phyloP scores from a whole-genome alignment of 2,113 vertebrate genomes.

The Crotalus horridus region DNA sequence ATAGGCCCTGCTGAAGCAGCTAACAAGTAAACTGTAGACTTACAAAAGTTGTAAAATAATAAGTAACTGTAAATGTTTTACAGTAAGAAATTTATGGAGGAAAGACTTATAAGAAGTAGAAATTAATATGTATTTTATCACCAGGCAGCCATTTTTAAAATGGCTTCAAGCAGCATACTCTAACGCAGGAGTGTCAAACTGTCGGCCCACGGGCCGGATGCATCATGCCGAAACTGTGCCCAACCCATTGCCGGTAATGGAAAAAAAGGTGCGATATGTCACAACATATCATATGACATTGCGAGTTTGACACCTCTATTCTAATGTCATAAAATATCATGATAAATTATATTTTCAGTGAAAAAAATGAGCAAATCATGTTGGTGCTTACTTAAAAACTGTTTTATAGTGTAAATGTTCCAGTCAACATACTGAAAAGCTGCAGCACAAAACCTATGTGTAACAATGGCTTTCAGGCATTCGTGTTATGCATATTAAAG shows the following conservation, averaged over 20 bases:
- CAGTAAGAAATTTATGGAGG: slow-evolving; percentile 14
- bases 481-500: not conserved
- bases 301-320: too few species aligned
- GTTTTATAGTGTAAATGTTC: not conserved
- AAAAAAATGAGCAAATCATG: not conserved
- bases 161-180: not conserved
- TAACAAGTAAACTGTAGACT: slow-evolving; percentile 22
- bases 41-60: not conserved
- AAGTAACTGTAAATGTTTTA: not conserved
- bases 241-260: too few species aligned
- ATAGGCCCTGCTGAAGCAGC: slow-evolving; percentile 26
- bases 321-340: not conserved
- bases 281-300: too few species aligned
- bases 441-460: not conserved
- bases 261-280: too few species aligned
- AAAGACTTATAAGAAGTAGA: slow-evolving; percentile 27
- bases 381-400: fast-evolving
- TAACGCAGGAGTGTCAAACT: not conserved
- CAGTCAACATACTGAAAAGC: fast-evolving
- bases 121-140: slow-evolving; percentile 45
- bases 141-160: slow-evolving; percentile 42
- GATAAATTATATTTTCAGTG: not conserved
- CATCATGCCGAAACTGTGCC: too few species aligned
- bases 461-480: not conserved
- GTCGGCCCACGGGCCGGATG: too few species aligned